A percentile compares a stretch with the other conserved stretches of the same genome.
Conservation (phyloP, 1,140 invertebrate genomes). For the Neocloeon triangulifer region DNA sequence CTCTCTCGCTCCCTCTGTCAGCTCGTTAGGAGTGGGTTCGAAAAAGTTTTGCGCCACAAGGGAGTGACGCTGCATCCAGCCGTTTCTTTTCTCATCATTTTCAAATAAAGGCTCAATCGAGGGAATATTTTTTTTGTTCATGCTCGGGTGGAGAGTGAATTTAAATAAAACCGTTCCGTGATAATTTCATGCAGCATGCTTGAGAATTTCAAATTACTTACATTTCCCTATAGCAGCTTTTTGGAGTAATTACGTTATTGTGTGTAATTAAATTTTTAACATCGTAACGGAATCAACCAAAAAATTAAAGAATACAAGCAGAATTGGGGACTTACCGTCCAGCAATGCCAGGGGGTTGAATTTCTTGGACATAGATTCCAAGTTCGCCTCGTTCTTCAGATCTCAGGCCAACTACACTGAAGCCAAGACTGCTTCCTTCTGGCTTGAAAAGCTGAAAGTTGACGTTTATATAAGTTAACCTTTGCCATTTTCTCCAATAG, state of each 20-base stretch:
- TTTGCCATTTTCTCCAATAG: too few relatives aligned
- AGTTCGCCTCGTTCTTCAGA: constrained; percentile 44
- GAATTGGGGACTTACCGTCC: constrained; percentile 28
- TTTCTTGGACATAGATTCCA: constrained; percentile 56
- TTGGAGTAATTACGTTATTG: background rate
- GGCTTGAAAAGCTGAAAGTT: constrained; percentile 49
- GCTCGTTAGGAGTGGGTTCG: too few relatives aligned
- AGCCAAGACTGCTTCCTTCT: constrained; percentile 48
- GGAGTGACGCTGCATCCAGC: too few relatives aligned
- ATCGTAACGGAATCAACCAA: background rate
- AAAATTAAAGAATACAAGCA: background rate
- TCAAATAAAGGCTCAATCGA: too few relatives aligned
- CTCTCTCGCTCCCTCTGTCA: too few relatives aligned
- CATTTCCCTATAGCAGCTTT: too few relatives aligned
- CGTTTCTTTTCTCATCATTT: too few relatives aligned
- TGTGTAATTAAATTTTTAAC: background rate
- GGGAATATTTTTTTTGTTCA: too few relatives aligned
- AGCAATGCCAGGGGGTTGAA: constrained; percentile 47
- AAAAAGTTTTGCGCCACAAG: too few relatives aligned
- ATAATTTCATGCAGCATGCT: background rate
- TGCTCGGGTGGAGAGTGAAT: too few relatives aligned
- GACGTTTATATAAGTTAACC: too few relatives aligned
- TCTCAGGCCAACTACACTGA: constrained; percentile 49
- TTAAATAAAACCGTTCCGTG: background rate
- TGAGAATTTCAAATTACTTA: background rate